Conservation (phyloP, 1,140 invertebrate genomes). For the Lordiphosa collinella region DNA sequence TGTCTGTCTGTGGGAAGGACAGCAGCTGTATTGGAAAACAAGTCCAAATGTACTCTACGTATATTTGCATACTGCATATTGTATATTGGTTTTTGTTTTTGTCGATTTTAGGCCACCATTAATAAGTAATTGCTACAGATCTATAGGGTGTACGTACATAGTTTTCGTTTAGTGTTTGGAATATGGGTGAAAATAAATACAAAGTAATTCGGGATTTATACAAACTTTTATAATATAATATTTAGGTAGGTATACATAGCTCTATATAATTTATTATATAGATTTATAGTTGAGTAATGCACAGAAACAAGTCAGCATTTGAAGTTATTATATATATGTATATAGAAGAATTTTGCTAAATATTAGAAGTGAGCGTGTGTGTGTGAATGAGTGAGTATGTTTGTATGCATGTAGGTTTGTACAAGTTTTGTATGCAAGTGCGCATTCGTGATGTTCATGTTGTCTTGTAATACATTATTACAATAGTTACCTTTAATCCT, state of each 20-base stretch:
- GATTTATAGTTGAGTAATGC: slow-evolving; percentile 68
- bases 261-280: slow-evolving; percentile 14
- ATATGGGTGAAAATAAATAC: slow-evolving; percentile 22
- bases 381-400: slow-evolving; percentile 2
- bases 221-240: slow-evolving; percentile 58
- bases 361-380: slow-evolving; percentile 34
- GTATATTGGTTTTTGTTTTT: slow-evolving; percentile 21
- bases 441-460: slow-evolving; percentile 30
- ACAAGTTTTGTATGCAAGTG: slow-evolving; percentile 29
- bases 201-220: slow-evolving; percentile 48
- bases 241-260: slow-evolving; percentile 33
- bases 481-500: background rate
- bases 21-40: slow-evolving; percentile 13
- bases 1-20: slow-evolving; percentile 28
- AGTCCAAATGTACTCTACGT: slow-evolving; percentile 1
- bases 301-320: slow-evolving; percentile 64
- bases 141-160: slow-evolving; percentile 25
- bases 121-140: slow-evolving; percentile 31
- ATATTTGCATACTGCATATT: slow-evolving; percentile 4
- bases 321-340: slow-evolving; percentile 18
- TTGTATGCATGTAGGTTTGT: slow-evolving; percentile 19
- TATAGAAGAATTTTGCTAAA: slow-evolving; percentile 63
- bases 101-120: slow-evolving; percentile 27
- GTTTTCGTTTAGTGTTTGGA: slow-evolving; percentile 6
- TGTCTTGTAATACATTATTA: slow-evolving; percentile 27